Evolutionary conservation across 2,888 invertebrate genomes (phyloP).

Genomic region (Hirtodrosophila duncani): DNA sequence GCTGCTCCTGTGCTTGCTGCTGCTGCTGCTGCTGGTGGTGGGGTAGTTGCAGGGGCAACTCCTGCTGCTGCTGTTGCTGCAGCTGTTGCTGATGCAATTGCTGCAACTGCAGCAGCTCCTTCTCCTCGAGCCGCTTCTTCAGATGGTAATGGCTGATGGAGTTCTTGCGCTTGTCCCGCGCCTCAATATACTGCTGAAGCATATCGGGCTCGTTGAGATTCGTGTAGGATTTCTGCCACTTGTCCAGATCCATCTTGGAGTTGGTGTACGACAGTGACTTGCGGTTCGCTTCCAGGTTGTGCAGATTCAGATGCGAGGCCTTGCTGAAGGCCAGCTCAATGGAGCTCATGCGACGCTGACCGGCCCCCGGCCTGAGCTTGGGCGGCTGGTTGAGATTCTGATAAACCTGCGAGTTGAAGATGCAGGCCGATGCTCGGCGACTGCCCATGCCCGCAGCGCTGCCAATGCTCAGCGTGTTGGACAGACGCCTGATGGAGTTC

Average conservation of each 20-base stretch:
- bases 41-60: slow-evolving; percentile 18
- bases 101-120: slow-evolving; percentile 55
- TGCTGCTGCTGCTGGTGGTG: slow-evolving; percentile 44
- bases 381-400: slow-evolving; percentile 77
- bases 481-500: slow-evolving; percentile 81
- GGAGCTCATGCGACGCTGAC: slow-evolving; percentile 77
- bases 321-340: slow-evolving; percentile 78
- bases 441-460: slow-evolving; percentile 52
- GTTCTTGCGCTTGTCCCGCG: slow-evolving; percentile 75
- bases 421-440: slow-evolving; percentile 76
- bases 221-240: slow-evolving; percentile 77
- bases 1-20: slow-evolving; percentile 41
- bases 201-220: slow-evolving; percentile 76
- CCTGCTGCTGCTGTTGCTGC: slow-evolving; percentile 23
- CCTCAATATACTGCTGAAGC: slow-evolving; percentile 76
- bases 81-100: slow-evolving; percentile 55
- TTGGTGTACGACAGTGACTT: slow-evolving; percentile 76
- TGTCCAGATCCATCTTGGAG: slow-evolving; percentile 77
- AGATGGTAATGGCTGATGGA: slow-evolving; percentile 73
- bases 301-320: slow-evolving; percentile 76
- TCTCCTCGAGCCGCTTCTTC: slow-evolving; percentile 56
- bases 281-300: slow-evolving; percentile 77
- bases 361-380: slow-evolving; percentile 67
- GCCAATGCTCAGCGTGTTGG: slow-evolving; percentile 70
- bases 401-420: slow-evolving; percentile 77